phyloP scores from a whole-genome alignment of 2,113 vertebrate species.

The Prinia subflava region DNA sequence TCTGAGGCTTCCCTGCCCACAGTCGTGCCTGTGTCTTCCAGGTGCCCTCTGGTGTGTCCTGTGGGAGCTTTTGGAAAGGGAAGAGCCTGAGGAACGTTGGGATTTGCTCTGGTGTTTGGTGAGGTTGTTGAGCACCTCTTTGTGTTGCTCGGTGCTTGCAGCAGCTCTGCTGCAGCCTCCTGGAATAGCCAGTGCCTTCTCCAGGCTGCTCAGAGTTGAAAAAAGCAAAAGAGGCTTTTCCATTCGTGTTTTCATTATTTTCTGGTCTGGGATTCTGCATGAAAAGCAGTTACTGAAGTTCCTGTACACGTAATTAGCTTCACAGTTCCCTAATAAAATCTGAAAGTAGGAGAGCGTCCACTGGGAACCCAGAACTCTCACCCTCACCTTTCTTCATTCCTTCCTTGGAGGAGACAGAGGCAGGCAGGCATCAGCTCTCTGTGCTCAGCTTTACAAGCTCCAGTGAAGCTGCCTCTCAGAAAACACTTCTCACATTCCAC shows the following conservation, averaged over 20 bases:
- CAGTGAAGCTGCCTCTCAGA: conserved; percentile 2
- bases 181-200: neutral
- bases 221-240: neutral
- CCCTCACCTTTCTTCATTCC: neutral
- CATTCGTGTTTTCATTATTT: neutral
- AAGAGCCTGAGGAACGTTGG: neutral
- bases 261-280: conserved; percentile 19
- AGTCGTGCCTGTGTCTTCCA: accelerated
- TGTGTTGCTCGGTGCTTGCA: neutral
- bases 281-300: conserved; percentile 8
- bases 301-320: neutral
- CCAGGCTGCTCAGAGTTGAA: neutral
- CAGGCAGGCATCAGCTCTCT: neutral
- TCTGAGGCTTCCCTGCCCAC: neutral
- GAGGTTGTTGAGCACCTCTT: neutral
- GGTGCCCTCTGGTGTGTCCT: accelerated
- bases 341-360: neutral
- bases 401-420: neutral
- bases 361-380: neutral
- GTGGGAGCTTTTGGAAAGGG: accelerated
- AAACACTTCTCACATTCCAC: neutral
- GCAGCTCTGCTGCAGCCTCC: neutral
- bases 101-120: neutral
- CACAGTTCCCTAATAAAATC: conserved; percentile 22
- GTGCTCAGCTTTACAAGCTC: neutral